Base-by-base conservation (phyloP, 2,888 invertebrate genomes). In the Scrobipalpa costella region DNA sequence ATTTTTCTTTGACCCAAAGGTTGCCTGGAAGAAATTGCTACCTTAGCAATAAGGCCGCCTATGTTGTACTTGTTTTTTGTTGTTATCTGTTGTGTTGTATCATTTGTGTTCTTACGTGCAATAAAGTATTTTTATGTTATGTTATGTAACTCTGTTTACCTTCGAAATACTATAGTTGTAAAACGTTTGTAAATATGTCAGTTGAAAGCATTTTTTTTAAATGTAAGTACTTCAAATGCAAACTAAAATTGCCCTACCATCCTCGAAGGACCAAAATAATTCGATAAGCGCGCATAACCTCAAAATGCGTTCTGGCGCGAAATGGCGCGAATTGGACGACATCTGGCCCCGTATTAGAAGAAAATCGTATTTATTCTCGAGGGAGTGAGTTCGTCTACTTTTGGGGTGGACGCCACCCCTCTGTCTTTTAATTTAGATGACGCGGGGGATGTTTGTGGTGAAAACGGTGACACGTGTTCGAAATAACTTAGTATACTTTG, bases 281-380 rank as follows among this genome's bases (percentile, higher is more conserved):
- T 15, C 17, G 9, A 40, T 63, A 33, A 21, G 2, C 50, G 21
- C 19, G 8, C 15, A 34, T 61, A 61, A 57, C 62, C 61, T 64
- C 58, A 19, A 64, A 64, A 62, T 7, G 9, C 9, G 11, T 19
- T 57, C 9, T n/a, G 15, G 60, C 62, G 62, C 40, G 57, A 55
- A 57, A 57, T 38, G 36, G 57, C 36, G 11, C 9, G 38, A 57
- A 33, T 34, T 13, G 38, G 49, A 7, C 11, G 69, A 65, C 78
- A 79, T 79, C 76, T 79, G 79, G 69, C 70, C 70, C 67, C 73
- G 71, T 76, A 77, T 77, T 77, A 76, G 73, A 76, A 71, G 70
- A 71, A 76, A 77, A 75, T 76, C 73, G 72, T 72, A 70, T 70
- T 62, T 59, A 61, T 60, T 64, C 74, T 68, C 71, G 33, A 70